Evolutionary conservation across 2,888 invertebrate genomes (phyloP), one percentile per base, ranked within the genome.

Genomic region (Torymus auratus): DNA sequence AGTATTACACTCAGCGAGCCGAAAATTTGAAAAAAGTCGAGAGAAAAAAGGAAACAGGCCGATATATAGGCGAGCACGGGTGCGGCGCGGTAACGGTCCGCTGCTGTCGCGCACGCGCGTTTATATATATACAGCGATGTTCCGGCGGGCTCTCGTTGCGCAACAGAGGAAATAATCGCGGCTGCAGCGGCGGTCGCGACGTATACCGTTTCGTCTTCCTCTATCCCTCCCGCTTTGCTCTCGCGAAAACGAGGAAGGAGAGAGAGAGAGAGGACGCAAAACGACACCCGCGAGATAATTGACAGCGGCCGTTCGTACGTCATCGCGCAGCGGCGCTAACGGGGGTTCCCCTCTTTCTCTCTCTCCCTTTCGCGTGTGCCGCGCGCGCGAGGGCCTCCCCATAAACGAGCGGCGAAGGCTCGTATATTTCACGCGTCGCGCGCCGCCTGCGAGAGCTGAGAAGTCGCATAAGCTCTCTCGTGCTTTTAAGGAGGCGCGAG

Each of bases 231-330:
- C 55, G n/a, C 56, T 58, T 11, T 12, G 12, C 13, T 67, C 50
- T 20, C 14, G 58, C 68, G 60, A 61, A 52, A 58, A 58, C 20
- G 52, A 58, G 58, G 15, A 15, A 53, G 72, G 23, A 52, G 20
- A 52, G 52, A 14, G 13, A 4, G 15, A 5, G 53, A 64, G 64
- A 64, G 55, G 15, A 52, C 52, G 68, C 55, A 65, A 67, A 58
- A 55, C 52, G 75, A 58, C 60, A 62, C 61, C 61, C 70, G 61
- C 68, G 5, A n/a, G 64, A 77, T 71, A 77, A 77, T 77, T 77
- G 77, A 77, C 77, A 77, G 70, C 60, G 70, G 41, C 41, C 58
- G 61, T 14, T 0, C 52, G 13, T 15, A 28, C 68, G 68, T 69
- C 76, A 61, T 76, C 76, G 50, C 28, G 5, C 12, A 11, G n/a